A percentile compares a stretch with the other conserved stretches of the same genome.
Conservation (phyloP, 2,888 invertebrate genomes). For the Onchidella celtica region DNA sequence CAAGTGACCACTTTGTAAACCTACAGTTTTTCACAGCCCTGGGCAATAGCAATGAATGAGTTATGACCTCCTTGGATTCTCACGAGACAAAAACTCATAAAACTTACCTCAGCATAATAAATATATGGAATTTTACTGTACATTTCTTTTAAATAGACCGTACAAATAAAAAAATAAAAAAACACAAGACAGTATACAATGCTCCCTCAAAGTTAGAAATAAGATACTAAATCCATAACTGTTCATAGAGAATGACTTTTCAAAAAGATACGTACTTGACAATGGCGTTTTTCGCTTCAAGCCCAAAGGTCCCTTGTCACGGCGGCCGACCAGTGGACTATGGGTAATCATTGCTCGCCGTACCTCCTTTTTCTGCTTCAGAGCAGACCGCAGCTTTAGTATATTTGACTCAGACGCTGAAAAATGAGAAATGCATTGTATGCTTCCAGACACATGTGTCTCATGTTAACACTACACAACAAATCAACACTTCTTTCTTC, state of each 20-base stretch:
- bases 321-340: conserved; percentile 90
- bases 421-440: conserved; percentile 54
- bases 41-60: too few relatives aligned
- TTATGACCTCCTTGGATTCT: too few relatives aligned
- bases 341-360: conserved; percentile 85
- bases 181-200: too few relatives aligned
- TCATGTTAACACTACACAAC: neutral
- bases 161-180: too few relatives aligned
- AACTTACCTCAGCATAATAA: too few relatives aligned
- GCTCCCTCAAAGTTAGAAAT: too few relatives aligned
- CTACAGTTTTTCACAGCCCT: too few relatives aligned
- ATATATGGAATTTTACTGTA: too few relatives aligned
- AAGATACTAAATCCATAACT: too few relatives aligned
- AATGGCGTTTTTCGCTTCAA: conserved; percentile 87
- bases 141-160: too few relatives aligned
- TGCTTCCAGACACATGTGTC: neutral
- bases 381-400: conserved; percentile 83
- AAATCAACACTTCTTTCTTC: neutral
- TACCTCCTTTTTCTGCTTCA: conserved; percentile 92
- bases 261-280: conserved; percentile 81
- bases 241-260: neutral
- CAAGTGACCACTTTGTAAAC: too few relatives aligned
- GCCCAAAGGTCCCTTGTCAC: conserved; percentile 87
- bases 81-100: too few relatives aligned
- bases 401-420: conserved; percentile 95